These are phyloP conservation scores for Platyura marginata DNA, from an alignment of 1,140 invertebrate species.

Conservation along the genomic window DNA sequence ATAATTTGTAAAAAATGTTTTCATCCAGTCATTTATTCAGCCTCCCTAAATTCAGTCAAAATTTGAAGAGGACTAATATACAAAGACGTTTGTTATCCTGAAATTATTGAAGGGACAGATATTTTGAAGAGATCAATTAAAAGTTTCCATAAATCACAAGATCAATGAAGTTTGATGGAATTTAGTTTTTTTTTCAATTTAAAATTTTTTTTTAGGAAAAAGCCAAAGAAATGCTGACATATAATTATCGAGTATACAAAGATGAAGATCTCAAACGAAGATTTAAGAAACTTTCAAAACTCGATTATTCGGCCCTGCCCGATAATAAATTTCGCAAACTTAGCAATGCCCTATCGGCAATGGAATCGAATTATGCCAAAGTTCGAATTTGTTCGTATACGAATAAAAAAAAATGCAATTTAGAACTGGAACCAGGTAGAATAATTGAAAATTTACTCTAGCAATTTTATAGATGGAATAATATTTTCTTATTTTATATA, in stretches of 20 bases:
- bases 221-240: conserved; percentile 33
- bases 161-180: too few relatives aligned
- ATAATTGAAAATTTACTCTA: too few relatives aligned
- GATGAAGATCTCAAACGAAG: conserved; percentile 40
- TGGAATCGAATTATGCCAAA: conserved; percentile 62
- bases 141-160: too few relatives aligned
- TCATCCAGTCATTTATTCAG: too few relatives aligned
- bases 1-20: too few relatives aligned
- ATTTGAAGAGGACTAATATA: too few relatives aligned
- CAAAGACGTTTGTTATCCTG: too few relatives aligned
- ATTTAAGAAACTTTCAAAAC: conserved; percentile 40
- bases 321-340: conserved; percentile 42
- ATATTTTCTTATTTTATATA: not conserved
- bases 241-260: conserved; percentile 39
- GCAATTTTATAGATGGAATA: not conserved
- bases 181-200: too few relatives aligned
- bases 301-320: conserved; percentile 48
- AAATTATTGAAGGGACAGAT: too few relatives aligned
- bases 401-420: conserved; percentile 43
- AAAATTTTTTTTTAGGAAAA: too few relatives aligned
- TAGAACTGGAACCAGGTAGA: conserved; percentile 55
- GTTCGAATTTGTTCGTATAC: conserved; percentile 59
- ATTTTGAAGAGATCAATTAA: not conserved
- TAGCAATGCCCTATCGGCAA: conserved; percentile 41
- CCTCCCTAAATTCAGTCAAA: too few relatives aligned